These are phyloP conservation scores for Siphlonurus alternatus DNA, from an alignment of 2,888 invertebrate genomes.

Conservation along the genomic window DNA sequence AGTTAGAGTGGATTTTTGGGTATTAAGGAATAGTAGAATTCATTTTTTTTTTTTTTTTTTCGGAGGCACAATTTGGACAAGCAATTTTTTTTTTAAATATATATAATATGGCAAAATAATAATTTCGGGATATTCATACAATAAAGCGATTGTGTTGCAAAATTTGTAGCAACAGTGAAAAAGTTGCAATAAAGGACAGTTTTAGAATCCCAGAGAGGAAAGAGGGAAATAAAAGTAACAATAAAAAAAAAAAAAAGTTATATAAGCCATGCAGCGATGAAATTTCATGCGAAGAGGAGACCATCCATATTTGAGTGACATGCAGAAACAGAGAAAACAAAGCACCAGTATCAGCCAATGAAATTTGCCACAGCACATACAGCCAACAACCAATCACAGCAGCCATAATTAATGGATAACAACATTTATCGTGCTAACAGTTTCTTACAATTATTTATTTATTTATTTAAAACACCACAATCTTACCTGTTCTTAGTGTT, in stretches of 20 bases:
- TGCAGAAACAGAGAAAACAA: neutral
- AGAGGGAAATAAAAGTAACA: neutral
- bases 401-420: neutral
- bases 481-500: neutral
- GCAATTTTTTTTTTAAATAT: neutral
- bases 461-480: neutral
- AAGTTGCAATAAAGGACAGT: neutral
- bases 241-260: neutral
- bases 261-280: neutral
- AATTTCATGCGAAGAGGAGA: neutral
- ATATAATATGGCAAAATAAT: neutral
- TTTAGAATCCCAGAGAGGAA: neutral
- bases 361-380: neutral
- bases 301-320: neutral
- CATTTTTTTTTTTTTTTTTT: no score
- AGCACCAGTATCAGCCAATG: neutral
- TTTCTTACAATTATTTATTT: no score
- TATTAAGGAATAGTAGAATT: no score
- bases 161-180: neutral
- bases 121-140: neutral
- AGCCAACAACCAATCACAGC: neutral
- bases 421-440: neutral
- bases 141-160: neutral
- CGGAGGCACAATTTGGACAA: neutral
- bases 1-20: no score